Conservation (phyloP, 2,888 invertebrate species). For the Drosophila formosana region DNA sequence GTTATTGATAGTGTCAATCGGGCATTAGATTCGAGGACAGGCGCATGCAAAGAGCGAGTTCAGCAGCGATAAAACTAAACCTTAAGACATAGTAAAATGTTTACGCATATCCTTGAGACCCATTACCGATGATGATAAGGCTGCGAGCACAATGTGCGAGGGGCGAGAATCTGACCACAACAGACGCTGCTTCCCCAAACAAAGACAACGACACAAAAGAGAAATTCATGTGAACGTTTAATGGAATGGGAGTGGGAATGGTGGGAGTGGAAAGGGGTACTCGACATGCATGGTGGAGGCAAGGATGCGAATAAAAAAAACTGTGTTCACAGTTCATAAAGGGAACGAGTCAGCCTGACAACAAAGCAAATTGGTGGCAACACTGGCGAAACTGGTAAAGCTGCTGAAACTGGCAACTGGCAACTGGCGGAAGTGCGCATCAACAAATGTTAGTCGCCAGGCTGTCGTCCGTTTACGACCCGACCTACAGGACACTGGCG, state of each 20-base stretch:
- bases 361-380: constrained; percentile 60
- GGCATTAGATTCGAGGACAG: constrained; percentile 50
- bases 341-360: constrained; percentile 37
- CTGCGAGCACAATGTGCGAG: constrained; percentile 25
- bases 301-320: constrained; percentile 18
- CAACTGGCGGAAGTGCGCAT: constrained; percentile 47
- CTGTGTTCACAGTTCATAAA: constrained; percentile 60
- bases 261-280: not conserved
- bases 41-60: constrained; percentile 21
- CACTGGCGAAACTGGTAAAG: constrained; percentile 37
- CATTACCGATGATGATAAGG: constrained; percentile 21
- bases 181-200: constrained; percentile 4
- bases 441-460: constrained; percentile 41
- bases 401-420: constrained; percentile 21
- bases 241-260: not conserved
- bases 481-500: constrained; percentile 49
- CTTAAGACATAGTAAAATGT: constrained; percentile 36
- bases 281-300: not conserved
- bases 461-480: constrained; percentile 53
- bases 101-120: constrained; percentile 25
- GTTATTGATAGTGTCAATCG: constrained; percentile 41
- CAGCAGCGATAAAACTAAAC: constrained; percentile 23
- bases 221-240: constrained; percentile 6
- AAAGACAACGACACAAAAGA: constrained; percentile 25
- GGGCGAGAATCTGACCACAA: constrained; percentile 24